Evolutionary conservation across 2,797 vertebrate species (phyloP).

Genomic region (Enteromius trimaculatus): DNA sequence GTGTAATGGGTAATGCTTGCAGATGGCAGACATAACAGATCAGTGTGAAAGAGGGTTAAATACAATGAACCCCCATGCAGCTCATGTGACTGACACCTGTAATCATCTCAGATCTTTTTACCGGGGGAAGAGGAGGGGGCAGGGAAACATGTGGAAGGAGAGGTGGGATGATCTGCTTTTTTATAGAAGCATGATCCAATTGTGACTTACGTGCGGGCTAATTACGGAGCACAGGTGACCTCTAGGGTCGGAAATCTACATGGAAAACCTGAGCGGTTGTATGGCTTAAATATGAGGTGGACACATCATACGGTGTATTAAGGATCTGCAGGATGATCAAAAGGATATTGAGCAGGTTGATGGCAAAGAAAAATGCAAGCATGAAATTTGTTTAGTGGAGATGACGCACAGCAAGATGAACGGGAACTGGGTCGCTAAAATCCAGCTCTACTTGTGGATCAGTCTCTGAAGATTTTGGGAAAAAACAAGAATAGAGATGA

Average conservation of each 20-base stretch:
- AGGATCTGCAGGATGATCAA: background rate
- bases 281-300: background rate
- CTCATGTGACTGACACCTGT: slow-evolving; percentile 55
- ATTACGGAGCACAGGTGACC: slow-evolving; percentile 59
- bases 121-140: slow-evolving; percentile 13
- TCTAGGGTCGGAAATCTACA: slow-evolving; percentile 14
- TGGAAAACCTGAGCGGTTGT: background rate
- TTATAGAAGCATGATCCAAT: slow-evolving; percentile 80
- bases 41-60: slow-evolving; percentile 3
- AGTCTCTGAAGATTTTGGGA: background rate
- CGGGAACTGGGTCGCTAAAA: slow-evolving; percentile 38
- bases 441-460: slow-evolving; percentile 27
- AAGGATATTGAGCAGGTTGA: background rate
- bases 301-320: background rate
- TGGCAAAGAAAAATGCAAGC: background rate
- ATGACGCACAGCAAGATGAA: background rate
- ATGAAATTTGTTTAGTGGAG: slow-evolving; percentile 16
- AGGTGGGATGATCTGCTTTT: slow-evolving; percentile 71
- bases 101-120: slow-evolving; percentile 55
- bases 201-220: slow-evolving; percentile 65
- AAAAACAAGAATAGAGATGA: background rate
- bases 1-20: background rate
- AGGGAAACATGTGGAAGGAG: slow-evolving; percentile 39
- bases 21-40: slow-evolving; percentile 25
- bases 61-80: background rate